Conservation (phyloP, 2,888 invertebrate species). For the Oscheius sp. region DNA sequence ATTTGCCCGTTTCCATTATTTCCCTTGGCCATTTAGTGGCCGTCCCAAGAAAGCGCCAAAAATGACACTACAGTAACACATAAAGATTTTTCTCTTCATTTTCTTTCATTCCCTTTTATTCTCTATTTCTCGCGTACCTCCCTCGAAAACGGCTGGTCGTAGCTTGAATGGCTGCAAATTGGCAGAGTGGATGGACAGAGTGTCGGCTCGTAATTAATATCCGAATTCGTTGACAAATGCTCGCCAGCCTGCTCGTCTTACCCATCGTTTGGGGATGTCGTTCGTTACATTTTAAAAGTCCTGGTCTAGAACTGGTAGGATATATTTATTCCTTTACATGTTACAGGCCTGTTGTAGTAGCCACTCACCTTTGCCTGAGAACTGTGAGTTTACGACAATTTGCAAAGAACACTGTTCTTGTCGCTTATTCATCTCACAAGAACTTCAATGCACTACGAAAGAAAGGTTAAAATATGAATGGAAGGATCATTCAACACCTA, state of each 20-base stretch:
- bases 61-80: too few relatives aligned
- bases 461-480: neutral
- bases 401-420: conserved; percentile 42
- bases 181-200: neutral
- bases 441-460: conserved; percentile 30
- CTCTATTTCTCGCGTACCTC: neutral
- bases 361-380: conserved; percentile 32
- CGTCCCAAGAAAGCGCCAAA: too few relatives aligned
- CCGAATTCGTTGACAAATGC: neutral
- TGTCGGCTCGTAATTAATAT: conserved; percentile 7
- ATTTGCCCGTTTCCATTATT: too few relatives aligned
- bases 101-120: neutral
- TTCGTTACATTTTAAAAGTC: neutral
- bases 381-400: conserved; percentile 49
- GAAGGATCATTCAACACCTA: conserved; percentile 25
- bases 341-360: conserved; percentile 50
- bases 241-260: neutral
- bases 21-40: too few relatives aligned
- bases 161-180: conserved; percentile 23
- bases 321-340: neutral
- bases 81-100: neutral
- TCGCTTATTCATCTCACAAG: conserved; percentile 35
- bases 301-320: conserved; percentile 1
- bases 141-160: conserved; percentile 16
- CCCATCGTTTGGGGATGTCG: neutral